These are phyloP conservation scores for Enteromius viviparus DNA, from an alignment of 2,797 vertebrate genomes.

Conservation along the genomic window DNA sequence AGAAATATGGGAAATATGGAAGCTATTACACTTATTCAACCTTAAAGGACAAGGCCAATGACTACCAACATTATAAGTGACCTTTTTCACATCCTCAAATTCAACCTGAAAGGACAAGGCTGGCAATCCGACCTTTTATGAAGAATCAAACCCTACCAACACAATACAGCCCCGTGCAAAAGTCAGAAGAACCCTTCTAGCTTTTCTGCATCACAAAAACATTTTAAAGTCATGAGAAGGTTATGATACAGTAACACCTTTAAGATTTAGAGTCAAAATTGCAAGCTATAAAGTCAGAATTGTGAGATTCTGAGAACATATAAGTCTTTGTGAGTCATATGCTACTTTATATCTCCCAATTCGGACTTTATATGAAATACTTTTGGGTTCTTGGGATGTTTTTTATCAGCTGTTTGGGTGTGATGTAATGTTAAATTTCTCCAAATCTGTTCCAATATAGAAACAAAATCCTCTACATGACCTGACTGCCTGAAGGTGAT, in stretches of 20 bases:
- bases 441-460: neutral
- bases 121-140: neutral
- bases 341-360: too few species aligned
- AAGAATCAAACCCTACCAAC: neutral
- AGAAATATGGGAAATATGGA: constrained; percentile 3
- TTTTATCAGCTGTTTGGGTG: neutral
- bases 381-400: neutral
- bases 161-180: neutral
- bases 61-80: neutral
- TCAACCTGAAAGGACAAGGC: neutral
- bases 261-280: too few species aligned
- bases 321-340: too few species aligned
- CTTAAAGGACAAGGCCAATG: neutral
- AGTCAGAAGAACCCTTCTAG: constrained; percentile 3
- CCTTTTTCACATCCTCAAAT: constrained; percentile 30
- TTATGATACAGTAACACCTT: neutral
- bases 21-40: neutral
- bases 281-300: too few species aligned
- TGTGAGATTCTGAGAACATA: too few species aligned
- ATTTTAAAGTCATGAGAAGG: neutral
- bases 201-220: neutral
- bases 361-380: neutral
- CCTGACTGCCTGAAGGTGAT: neutral
- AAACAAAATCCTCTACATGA: neutral
- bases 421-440: neutral